Evolutionary conservation across 2,113 vertebrate species (phyloP).

Genomic region (Oryzias woworae): DNA sequence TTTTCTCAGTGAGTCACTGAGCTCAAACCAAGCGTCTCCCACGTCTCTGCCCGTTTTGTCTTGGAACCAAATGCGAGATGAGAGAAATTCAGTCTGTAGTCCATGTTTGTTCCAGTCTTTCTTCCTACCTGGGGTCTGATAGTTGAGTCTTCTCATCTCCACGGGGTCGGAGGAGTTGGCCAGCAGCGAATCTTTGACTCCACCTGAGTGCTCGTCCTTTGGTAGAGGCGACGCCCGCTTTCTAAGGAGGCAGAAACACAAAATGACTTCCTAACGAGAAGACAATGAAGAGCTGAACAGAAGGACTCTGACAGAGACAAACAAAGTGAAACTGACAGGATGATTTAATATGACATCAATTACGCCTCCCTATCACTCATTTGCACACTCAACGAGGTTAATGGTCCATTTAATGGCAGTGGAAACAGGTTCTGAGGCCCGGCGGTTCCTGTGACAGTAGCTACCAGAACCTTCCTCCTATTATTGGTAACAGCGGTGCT

Average conservation of each 20-base stretch:
- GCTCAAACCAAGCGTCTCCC: too few species aligned
- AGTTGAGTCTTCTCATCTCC: conserved; percentile 97
- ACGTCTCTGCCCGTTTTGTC: neutral
- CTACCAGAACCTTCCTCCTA: conserved; percentile 34
- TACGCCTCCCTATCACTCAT: conserved; percentile 14
- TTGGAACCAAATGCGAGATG: neutral
- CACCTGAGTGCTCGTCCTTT: conserved; percentile 92
- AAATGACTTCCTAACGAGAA: conserved; percentile 14
- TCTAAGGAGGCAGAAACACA: conserved; percentile 78
- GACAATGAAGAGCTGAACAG: neutral
- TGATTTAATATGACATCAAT: conserved; percentile 24
- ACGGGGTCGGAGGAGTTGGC: conserved; percentile 94
- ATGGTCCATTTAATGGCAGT: conserved; percentile 44
- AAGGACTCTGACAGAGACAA: conserved; percentile 2
- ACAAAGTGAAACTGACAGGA: conserved; percentile 20
- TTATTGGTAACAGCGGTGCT: conserved; percentile 53
- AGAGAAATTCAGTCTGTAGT: neutral
- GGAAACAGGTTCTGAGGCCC: conserved; percentile 43
- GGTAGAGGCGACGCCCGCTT: conserved; percentile 94
- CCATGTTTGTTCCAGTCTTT: neutral
- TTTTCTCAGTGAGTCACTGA: too few species aligned
- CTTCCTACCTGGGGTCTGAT: conserved; percentile 92
- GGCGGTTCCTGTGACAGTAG: conserved; percentile 26
- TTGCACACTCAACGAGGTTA: conserved; percentile 46
- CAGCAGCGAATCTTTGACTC: conserved; percentile 93